Base-by-base conservation (phyloP, 2,113 vertebrate species). In the Natator depressus region DNA sequence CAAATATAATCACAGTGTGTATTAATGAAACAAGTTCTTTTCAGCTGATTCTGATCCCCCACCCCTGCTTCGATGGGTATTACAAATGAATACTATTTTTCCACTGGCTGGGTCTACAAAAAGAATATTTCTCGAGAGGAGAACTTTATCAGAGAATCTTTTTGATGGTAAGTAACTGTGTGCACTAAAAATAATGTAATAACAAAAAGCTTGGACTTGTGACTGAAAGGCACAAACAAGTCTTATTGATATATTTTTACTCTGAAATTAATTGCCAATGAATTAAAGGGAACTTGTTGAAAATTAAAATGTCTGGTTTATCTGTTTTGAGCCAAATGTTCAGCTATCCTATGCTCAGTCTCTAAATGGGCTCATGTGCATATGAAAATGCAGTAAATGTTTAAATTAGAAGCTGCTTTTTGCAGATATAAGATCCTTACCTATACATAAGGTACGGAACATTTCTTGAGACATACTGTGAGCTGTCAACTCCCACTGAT, bases 71-170 rank as follows among this genome's bases (percentile, higher is more conserved):
- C 95, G 78, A 46, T 4, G 25, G 89, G 92, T 93, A 81, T 97
- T 96, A 96, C 94, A 96, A 97, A 94, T 94, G 95, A 96, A 91
- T 88, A 87, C 42, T 94, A 95, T 94, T 96, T 94, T 88, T 94
- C 92, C 76, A n/a, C 89, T 95, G 83, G 93, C 90, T 91, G 47
- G 97, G 93, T 89, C 88, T 92, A 94, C 91, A 93, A 86, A 80
- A 89, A 14, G 69, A 89, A 53, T 84, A 3, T n/a, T 82, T 94
- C 96, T 95, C 94, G 24, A n/a, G 97, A 97, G 93, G 84, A 97
- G 91, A 92, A 92, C 94, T 96, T 96, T 96, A 97, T 94, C 94
- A 91, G 94, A 89, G 62, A 65, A 97, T 92, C 94, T 87, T 84
- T 95, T 46, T 93, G 86, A 86, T 49, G 92, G 96, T 92, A 96